Percentiles rank a stretch among this genome's conserved stretches.
Conservation (phyloP, 2,113 vertebrate genomes). For the Rynchops niger region DNA sequence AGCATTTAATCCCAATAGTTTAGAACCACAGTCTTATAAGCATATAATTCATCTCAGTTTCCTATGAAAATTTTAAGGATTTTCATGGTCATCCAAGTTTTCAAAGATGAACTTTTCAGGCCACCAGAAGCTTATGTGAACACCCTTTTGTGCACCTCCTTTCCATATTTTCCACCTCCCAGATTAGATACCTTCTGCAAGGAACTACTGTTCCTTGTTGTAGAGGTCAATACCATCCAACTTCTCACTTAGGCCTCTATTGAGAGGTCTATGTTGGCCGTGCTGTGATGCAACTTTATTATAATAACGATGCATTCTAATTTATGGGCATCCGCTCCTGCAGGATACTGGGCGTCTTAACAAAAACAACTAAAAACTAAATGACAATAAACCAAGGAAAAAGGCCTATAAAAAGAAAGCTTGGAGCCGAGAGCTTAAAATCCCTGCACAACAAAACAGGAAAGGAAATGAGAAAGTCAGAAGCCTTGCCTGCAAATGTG, state of each 20-base stretch:
- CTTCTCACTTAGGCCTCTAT: conserved; percentile 4
- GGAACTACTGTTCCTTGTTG: neutral
- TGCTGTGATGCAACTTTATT: neutral
- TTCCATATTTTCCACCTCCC: neutral
- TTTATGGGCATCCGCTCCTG: neutral
- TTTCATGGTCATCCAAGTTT: conserved; percentile 13
- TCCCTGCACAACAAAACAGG: conserved; percentile 18
- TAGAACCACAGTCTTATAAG: conserved; percentile 45
- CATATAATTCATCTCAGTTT: conserved; percentile 36
- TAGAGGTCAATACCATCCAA: neutral
- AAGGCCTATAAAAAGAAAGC: conserved; percentile 29
- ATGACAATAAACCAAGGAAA: conserved; percentile 34
- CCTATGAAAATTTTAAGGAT: neutral
- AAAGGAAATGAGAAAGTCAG: conserved; percentile 40
- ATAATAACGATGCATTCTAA: conserved; percentile 15
- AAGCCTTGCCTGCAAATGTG: conserved; percentile 14
- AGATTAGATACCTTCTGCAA: neutral
- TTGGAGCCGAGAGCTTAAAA: conserved; percentile 24
- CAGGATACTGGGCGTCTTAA: neutral
- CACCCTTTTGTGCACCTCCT: neutral
- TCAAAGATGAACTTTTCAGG: neutral
- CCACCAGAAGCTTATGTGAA: neutral
- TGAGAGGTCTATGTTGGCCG: neutral
- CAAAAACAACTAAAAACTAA: conserved; percentile 6
- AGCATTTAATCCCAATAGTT: conserved; percentile 56